A percentile compares a stretch with the other conserved stretches of the same genome.
Conservation (phyloP, 2,888 invertebrate genomes). For the Sepiola atlantica region DNA sequence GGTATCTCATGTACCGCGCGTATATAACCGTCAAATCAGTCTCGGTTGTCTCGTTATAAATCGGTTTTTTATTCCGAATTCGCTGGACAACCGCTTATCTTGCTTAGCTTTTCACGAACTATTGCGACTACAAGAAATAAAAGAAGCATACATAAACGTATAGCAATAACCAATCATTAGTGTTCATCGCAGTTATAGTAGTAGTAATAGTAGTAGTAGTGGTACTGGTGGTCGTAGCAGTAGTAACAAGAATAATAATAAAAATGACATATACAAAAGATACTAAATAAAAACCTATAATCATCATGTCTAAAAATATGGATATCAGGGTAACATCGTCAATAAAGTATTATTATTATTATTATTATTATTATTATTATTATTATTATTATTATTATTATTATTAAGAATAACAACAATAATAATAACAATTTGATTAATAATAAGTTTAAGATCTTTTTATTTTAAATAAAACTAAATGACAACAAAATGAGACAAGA, state of each 20-base stretch:
- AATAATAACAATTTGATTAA: not conserved
- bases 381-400: not conserved
- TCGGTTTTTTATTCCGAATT: no score
- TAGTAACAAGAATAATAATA: not conserved
- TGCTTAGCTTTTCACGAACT: no score
- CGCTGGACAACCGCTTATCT: no score
- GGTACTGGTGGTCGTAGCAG: not conserved
- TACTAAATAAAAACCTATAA: not conserved
- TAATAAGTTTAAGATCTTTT: not conserved
- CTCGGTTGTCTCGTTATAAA: no score
- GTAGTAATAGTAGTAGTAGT: not conserved
- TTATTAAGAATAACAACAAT: not conserved
- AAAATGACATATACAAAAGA: not conserved
- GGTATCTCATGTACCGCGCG: no score
- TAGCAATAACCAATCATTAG: no score
- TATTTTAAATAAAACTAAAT: not conserved
- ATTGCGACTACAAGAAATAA: no score
- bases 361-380: not conserved
- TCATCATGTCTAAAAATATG: not conserved
- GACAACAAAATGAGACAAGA: constrained; percentile 32
- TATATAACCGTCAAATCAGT: no score
- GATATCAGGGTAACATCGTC: not conserved
- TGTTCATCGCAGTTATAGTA: no score
- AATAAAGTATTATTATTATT: not conserved
- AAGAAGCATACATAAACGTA: no score